A percentile compares a stretch with the other conserved stretches of the same genome.
Evolutionary conservation across 2,113 vertebrate genomes (phyloP).

Genomic region (Cinclus mexicanus): DNA sequence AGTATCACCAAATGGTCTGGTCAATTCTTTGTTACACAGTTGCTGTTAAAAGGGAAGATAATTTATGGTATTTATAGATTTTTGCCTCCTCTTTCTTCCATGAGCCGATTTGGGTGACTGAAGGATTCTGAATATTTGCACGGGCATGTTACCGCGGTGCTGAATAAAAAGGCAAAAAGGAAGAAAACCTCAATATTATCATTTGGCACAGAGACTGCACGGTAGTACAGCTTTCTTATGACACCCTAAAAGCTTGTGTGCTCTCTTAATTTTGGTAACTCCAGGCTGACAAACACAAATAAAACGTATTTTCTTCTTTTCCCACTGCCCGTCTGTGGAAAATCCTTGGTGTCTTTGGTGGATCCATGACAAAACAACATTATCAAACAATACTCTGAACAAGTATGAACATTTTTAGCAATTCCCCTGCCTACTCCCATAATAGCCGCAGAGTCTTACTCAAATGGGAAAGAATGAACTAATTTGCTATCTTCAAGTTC

Average conservation of each 20-base stretch:
- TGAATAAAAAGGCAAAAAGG: background rate
- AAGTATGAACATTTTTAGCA: background rate
- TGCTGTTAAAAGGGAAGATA: background rate
- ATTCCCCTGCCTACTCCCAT: background rate
- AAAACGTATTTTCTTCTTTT: background rate
- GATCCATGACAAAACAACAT: background rate
- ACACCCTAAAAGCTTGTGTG: background rate
- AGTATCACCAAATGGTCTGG: background rate
- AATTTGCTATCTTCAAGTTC: background rate
- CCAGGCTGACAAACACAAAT: background rate
- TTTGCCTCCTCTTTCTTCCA: background rate
- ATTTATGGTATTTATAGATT: background rate
- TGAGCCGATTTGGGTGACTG: background rate
- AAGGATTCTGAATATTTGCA: background rate
- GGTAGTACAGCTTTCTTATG: background rate
- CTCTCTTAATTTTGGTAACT: background rate
- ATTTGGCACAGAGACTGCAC: background rate
- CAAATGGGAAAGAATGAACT: background rate
- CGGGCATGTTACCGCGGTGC: background rate
- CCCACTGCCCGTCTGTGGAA: background rate
- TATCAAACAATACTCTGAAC: background rate
- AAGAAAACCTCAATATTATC: background rate
- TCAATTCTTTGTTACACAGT: background rate
- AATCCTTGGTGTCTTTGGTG: background rate
- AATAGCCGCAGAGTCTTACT: background rate